Evolutionary conservation across 2,888 invertebrate species (phyloP), one percentile per base, ranked within the genome.

Genomic region (Phengaris arion): DNA sequence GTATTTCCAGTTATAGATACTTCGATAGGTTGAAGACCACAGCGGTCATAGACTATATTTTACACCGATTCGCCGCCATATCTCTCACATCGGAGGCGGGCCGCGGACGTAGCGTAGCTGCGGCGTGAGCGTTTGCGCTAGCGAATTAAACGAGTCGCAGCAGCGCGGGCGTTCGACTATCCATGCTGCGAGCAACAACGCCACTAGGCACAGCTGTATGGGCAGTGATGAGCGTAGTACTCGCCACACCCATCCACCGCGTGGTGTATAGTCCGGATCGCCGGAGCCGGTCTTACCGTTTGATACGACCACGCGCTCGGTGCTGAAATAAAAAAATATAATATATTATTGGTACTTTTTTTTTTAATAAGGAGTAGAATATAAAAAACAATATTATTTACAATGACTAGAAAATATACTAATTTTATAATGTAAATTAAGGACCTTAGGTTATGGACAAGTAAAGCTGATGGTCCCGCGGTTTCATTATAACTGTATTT

Each of bases 31-130:
- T 12, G 10, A 7, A 12, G 52, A 52, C 52, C 64, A 35, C 35
- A 35, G 35, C 64, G 64, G 64, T 12, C 52, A 52, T 52, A 52
- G 52, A 52, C 35, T 35, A 64, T 64, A 35, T 64, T 57, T 57
- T 64, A 64, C 64, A 64, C 64, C 64, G 64, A 12, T 64, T 45
- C 13, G 13, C 45, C 64, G 64, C 35, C 64, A 64, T 12, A 35
- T 64, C 15, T 35, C 13, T 82, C 83, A 83, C 81, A 84, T 84
- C 15, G 97, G 97, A 35, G 97, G 97, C 12, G 97, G 97, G 79
- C 97, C 97, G 77, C 96, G 95, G n/a, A 97, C 95, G 87, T 97
- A 97, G 81, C 96, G 95, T 76, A 97, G 92, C 83, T 97, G 97
- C 6, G 97, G 97, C n/a, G 96, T 95, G 64, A 97, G 89, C 0